Evolutionary conservation across 2,888 invertebrate species (phyloP), one percentile per base, ranked within the genome.

Genomic region (Carcina quercana): DNA sequence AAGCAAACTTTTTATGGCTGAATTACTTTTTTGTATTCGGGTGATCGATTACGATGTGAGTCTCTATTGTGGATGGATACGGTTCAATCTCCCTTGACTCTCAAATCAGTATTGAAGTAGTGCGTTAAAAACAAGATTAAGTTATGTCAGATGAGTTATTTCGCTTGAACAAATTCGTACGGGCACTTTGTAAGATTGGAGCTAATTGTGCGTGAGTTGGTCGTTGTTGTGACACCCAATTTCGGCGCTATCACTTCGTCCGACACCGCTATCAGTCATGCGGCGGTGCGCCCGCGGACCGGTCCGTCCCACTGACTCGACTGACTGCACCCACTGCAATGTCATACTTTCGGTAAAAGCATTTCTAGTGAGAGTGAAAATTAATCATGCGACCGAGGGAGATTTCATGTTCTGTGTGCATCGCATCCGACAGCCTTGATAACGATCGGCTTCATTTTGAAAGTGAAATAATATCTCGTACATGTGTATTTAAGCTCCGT

Each of bases 251-350:
- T 32, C 35, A 28, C 26, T 10, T 4, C 14, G 14, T 8, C 15
- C 32, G 35, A 32, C 28, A 32, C 14, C 15, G 12, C 25, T 29
- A 40, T 40, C 36, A 36, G 36, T 36, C 35, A 34, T 22, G 6
- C 22, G 13, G 20, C 15, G 14, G 8, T 15, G 30, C 11, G 17
- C 5, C 4, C 28, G 25, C 28, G 24, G 24, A n/a, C 13, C 14
- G 27, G 10, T 14, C 26, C 21, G 10, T 11, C 26, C 30, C 30
- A 15, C 13, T n/a, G n/a, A n/a, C n/a, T n/a, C n/a, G n/a, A n/a
- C n/a, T n/a, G n/a, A n/a, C n/a, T n/a, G n/a, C n/a, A 5, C 17
- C 17, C 17, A 17, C 7, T 7, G 17, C 5, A 5, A 5, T 17
- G 7, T 5, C 26, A 19, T 19, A 11, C 11, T 28, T 28, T 15